phyloP scores from a whole-genome alignment of 1,140 invertebrate species.

The Archivesica marissinica region DNA sequence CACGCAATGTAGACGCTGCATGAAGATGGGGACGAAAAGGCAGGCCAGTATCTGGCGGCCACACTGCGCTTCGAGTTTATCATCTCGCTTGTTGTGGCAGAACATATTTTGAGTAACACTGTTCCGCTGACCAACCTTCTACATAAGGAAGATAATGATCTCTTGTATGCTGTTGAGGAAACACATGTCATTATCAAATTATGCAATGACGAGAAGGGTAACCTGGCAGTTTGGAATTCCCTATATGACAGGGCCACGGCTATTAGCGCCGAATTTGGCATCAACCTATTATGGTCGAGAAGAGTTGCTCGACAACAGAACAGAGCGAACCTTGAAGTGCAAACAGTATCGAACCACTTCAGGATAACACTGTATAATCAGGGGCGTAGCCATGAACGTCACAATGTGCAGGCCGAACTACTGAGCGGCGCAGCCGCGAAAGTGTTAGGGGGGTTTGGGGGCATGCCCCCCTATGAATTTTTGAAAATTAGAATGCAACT shows the following conservation, averaged over 20 bases:
- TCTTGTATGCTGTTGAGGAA: constrained; percentile 10
- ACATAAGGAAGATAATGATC: constrained; percentile 15
- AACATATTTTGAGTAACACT: constrained; percentile 5
- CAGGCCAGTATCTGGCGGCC: neutral
- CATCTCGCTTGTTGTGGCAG: constrained; percentile 1
- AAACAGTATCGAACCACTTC: neutral
- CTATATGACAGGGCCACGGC: constrained; percentile 18
- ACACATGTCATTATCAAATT: neutral
- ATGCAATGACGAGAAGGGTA: neutral
- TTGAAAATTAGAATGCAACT: too few species aligned
- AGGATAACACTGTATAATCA: too few species aligned
- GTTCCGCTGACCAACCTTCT: constrained; percentile 12
- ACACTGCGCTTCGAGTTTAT: constrained; percentile 3
- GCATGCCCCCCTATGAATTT: too few species aligned
- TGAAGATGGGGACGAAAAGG: constrained; percentile 2
- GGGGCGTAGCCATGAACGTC: too few species aligned
- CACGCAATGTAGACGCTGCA: constrained; percentile 1
- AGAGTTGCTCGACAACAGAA: neutral
- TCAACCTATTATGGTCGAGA: neutral
- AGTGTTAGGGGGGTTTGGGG: too few species aligned
- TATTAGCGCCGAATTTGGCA: constrained; percentile 26
- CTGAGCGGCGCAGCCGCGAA: too few species aligned
- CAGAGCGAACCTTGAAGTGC: neutral
- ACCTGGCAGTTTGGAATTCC: neutral
- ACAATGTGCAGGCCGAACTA: too few species aligned